Evolutionary conservation across 2,888 invertebrate genomes (phyloP).

Genomic region (Bellardia bayeri): DNA sequence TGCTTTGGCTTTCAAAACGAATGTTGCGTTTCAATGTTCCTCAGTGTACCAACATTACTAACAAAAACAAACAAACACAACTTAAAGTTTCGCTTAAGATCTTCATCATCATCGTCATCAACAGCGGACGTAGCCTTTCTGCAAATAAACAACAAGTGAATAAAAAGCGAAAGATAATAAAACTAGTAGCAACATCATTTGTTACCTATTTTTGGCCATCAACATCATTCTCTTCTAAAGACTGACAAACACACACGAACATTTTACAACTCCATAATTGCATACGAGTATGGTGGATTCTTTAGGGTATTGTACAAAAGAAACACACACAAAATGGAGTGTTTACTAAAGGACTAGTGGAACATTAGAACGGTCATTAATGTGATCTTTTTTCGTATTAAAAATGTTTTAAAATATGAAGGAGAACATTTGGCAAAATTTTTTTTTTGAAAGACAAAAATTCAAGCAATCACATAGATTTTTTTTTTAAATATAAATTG

Average conservation of each 20-base stretch:
- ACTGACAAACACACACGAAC: not conserved
- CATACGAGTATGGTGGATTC: not conserved
- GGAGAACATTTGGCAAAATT: too few species aligned
- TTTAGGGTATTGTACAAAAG: constrained; percentile 12
- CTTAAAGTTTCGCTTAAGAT: constrained; percentile 10
- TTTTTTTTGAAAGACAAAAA: too few species aligned
- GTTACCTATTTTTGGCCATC: constrained; percentile 59
- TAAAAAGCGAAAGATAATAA: constrained; percentile 55
- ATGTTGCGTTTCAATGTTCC: not conserved
- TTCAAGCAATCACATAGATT: too few species aligned
- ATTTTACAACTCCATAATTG: constrained; percentile 9
- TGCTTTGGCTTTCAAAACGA: too few species aligned
- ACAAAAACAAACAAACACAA: not conserved
- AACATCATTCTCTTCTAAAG: constrained; percentile 31
- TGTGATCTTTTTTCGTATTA: too few species aligned
- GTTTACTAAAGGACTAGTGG: not conserved
- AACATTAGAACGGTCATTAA: too few species aligned
- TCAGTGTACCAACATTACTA: constrained; percentile 3
- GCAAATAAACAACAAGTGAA: constrained; percentile 44
- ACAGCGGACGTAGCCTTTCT: not conserved
- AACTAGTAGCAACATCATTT: constrained; percentile 68
- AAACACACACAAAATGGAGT: too few species aligned
- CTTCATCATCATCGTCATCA: constrained; percentile 5
- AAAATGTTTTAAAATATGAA: too few species aligned
- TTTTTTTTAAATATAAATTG: too few species aligned